phyloP scores from a whole-genome alignment of 1,140 invertebrate species.

The Lutraria rhynchaena region DNA sequence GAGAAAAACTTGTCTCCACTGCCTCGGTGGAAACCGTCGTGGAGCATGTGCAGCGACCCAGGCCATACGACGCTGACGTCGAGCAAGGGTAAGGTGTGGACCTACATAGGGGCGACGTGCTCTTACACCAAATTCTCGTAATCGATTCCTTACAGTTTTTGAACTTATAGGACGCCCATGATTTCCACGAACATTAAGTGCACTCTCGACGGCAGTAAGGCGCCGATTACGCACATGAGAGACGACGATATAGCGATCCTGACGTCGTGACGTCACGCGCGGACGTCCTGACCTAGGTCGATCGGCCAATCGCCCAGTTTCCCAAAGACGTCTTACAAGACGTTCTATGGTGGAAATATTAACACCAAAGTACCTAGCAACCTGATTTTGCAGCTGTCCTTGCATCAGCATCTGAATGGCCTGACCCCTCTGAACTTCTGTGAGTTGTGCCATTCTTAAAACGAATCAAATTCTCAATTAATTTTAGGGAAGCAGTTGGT shows the following conservation, averaged over 20 bases:
- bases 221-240: constrained; percentile 19
- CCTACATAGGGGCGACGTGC: background rate
- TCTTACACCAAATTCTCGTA: background rate
- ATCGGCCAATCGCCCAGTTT: constrained; percentile 16
- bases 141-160: constrained; percentile 29
- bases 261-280: constrained; percentile 22
- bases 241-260: constrained; percentile 6
- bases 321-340: constrained; percentile 22
- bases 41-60: constrained; percentile 14
- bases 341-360: constrained; percentile 33
- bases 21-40: constrained; percentile 14
- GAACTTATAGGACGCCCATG: background rate
- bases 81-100: background rate
- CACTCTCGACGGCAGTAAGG: background rate
- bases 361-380: constrained; percentile 26
- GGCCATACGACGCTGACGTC: background rate
- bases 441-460: too few species aligned
- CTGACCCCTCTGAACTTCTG: constrained; percentile 8
- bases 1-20: constrained; percentile 23
- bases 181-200: constrained; percentile 1
- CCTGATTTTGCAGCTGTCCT: constrained; percentile 8
- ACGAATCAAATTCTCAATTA: too few species aligned
- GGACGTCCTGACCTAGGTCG: constrained; percentile 1
- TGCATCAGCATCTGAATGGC: constrained; percentile 20
- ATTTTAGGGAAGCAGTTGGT: too few species aligned